Base-by-base conservation (phyloP, 2,113 vertebrate genomes). In the Natator depressus region DNA sequence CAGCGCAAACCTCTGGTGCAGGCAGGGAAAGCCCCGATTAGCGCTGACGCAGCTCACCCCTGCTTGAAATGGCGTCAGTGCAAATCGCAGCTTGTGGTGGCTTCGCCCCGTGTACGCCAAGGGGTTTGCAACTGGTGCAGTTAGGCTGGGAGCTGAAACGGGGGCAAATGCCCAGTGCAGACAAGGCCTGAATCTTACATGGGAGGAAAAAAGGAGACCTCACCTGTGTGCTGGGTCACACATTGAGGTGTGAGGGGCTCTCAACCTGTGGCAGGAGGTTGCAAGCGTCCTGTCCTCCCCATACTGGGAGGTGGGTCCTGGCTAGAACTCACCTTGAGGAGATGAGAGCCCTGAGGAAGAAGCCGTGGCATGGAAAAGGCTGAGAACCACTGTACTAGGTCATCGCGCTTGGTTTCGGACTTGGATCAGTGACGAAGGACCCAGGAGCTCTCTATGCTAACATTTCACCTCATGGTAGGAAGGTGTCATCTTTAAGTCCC, bases 11-110 rank as follows among this genome's bases (percentile, higher is more conserved):
- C 13, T 78, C 24, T 27, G 42, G 12, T 27, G 72, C 72, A 42
- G 42, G 12, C 22, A 5, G 42, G 81, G 46, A 76, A 5, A 1
- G 42, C 14, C 1, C 1, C 75, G 46, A 2, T 54, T 0, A 14
- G 4, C 1, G 9, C 25, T 6, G 0, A 53, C 17, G 10, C 3
- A 8, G 55, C 38, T 25, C 8, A 0, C 69, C 22, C 0, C 1
- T 12, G 2, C 20, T 0, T 29, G 57, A 31, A 53, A 49, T 7
- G 24, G 78, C 65, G 22, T 10, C 65, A 5, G 65, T 38, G 65
- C 17, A 65, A 65, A 65, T 8, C 2, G 16, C 62, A 69, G 35
- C 35, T n/a, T n/a, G 17, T n/a, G 62, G 62, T n/a, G 35, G 8
- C 35, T 19, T n/a, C 4, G 35, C 35, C 29, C 29, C 35, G n/a